These are phyloP conservation scores for Campaea margaritaria DNA, from an alignment of 2,888 invertebrate genomes.

Conservation along the genomic window DNA sequence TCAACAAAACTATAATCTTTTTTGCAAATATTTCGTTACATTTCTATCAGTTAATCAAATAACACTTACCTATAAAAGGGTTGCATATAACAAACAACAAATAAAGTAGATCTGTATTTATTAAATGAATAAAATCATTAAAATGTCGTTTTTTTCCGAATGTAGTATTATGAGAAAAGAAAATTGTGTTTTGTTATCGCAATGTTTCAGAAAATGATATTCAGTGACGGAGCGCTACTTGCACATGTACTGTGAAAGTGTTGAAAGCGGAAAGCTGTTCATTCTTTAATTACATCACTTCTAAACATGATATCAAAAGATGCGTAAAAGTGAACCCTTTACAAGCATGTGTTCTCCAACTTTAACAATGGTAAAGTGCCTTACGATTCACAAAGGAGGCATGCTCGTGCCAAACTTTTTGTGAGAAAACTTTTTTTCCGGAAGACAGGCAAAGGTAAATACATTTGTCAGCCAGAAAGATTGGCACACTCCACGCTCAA, in stretches of 20 bases:
- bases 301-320: constrained; percentile 26
- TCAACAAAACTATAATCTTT: constrained; percentile 22
- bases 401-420: constrained; percentile 79
- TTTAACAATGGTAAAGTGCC: constrained; percentile 52
- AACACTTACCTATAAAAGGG: constrained; percentile 18
- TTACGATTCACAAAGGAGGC: constrained; percentile 46
- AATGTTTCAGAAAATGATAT: no score
- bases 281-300: constrained; percentile 26
- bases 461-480: constrained; percentile 75
- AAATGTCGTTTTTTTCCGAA: no score
- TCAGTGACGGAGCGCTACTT: no score
- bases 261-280: constrained; percentile 37
- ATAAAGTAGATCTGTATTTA: no score
- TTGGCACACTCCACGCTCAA: constrained; percentile 77
- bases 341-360: constrained; percentile 33
- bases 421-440: constrained; percentile 41
- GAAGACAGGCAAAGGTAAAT: constrained; percentile 79
- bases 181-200: no score
- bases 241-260: neutral
- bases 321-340: constrained; percentile 33
- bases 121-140: no score
- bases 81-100: constrained; percentile 6
- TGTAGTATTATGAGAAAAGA: no score
- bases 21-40: constrained; percentile 16
- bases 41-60: constrained; percentile 25